Evolutionary conservation across 2,113 vertebrate species (phyloP).

Genomic region (Percina caprodes): DNA sequence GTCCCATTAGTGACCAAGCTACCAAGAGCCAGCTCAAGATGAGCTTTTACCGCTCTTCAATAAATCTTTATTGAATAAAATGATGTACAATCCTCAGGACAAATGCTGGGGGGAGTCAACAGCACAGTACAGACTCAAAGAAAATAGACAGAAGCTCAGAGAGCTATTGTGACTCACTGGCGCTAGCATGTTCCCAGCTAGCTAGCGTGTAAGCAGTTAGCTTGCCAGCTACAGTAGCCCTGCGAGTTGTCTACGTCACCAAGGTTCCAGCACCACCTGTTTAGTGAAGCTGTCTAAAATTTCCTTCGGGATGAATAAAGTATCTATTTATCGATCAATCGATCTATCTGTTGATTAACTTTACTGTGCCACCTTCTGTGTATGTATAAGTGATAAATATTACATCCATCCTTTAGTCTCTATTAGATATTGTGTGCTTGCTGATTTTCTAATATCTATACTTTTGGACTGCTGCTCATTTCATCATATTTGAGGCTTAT

Average conservation of each 20-base stretch:
- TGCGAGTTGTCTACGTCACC: neutral
- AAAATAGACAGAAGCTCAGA: neutral
- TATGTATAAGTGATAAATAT: neutral
- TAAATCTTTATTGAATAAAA: neutral
- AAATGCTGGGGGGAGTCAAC: neutral
- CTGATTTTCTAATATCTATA: neutral
- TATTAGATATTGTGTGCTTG: neutral
- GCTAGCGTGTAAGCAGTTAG: neutral
- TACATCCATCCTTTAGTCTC: neutral
- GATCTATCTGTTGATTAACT: too few species aligned
- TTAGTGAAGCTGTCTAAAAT: neutral
- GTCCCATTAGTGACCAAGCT: neutral
- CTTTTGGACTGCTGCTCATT: conserved; percentile 33
- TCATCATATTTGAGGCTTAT: conserved; percentile 26
- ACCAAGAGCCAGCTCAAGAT: neutral
- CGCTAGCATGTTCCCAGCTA: neutral
- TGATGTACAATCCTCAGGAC: neutral
- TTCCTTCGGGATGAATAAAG: too few species aligned
- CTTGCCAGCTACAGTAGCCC: neutral
- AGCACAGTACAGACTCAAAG: too few species aligned
- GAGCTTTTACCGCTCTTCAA: neutral
- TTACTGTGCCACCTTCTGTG: neutral
- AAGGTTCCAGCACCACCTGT: neutral
- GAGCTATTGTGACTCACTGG: neutral
- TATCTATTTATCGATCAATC: too few species aligned